Evolutionary conservation across 92 coral and sea anemone genomes (phyloP), one percentile per base, ranked within the genome.

Genomic region (Umimayanthus chanpuru): DNA sequence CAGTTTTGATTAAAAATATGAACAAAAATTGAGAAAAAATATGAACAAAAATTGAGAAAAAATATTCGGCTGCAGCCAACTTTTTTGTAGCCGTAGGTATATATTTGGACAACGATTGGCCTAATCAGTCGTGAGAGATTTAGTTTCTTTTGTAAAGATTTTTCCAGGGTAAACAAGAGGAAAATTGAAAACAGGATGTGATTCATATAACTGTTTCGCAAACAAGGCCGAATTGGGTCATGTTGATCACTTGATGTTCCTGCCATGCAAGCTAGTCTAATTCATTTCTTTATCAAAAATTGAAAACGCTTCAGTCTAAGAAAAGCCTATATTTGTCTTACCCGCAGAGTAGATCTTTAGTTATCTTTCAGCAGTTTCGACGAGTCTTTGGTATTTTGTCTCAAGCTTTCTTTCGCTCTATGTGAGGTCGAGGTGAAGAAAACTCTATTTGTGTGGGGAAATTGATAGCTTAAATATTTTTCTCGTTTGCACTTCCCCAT

Each of bases 341-440:
- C 68, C 26, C 68, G 43, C 77, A 73, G 47, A 30, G 1, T 18
- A 73, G 26, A 18, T 73, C 44, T 25, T 61, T 61, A 61, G 41
- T 73, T 73, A 30, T 30, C 77, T 73, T 21, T 38, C 44, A 36
- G 25, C 4, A 14, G 44, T 2, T 16, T 16, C n/a, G 44, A 15
- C 39, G 12, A 21, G 23, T 38, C 23, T 0, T 73, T 73, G 11
- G 25, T 39, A 36, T 75, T 36, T 75, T 75, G 50, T 39, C 11
- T 75, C 25, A 20, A 30, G 25, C 26, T 73, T 30, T 75, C 47
- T 75, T 73, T 75, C 44, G 44, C 79, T 20, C 49, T 21, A 38
- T 81, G 75, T 65, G 56, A 81, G 86, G 76, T 81, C 76, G 75
- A 43, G 76, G 78, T 83, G 43, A 70, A 70, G 58, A 26, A 65